Base-by-base conservation (phyloP, 2,888 invertebrate genomes). In the Melangyna quadrimaculata region DNA sequence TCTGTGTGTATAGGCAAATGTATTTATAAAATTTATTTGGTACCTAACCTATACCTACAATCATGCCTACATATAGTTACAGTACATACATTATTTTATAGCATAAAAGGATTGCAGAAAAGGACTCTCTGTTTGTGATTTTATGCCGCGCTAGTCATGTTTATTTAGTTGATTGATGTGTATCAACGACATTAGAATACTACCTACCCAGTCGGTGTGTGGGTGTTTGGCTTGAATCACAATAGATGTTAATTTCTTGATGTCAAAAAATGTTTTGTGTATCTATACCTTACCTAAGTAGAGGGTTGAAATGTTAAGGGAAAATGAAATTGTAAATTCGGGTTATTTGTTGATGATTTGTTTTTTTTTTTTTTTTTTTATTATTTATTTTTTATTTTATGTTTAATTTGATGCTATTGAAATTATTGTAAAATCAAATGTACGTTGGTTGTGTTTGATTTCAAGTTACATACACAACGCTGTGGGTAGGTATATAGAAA, bases 141-240 rank as follows among this genome's bases (percentile, higher is more conserved):
- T 69, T 74, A 51, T 78, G 61, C 59, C 70, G 65, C 80, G 63
- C 59, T 65, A 29, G 83, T 72, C 73, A 48, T 86, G 86, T 86
- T 86, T 80, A 78, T 78, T 86, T 86, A 86, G 86, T 81, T 86
- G 86, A 86, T 86, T 86, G 86, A 86, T 86, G 86, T 86, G 73
- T 86, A 73, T 80, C 86, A 86, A 86, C 86, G 81, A 78, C 70
- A 86, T 86, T 86, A 86, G 77, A 73, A 86, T 81, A 59, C 14
- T 53, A 8, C 40, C 10, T 27, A 48, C 7, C 19, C 29, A 3
- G 1, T 43, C 5, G n/a, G 8, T 3, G 35, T n/a, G 81, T 73
- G 73, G 77, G 77, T 77, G 77, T 77, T 86, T 80, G 63, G 63
- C 40, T 77, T 55, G 7, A 22, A 69, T 40, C 69, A 86, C 86